Percentiles rank a stretch among this genome's conserved stretches.
Evolutionary conservation across 2,888 invertebrate genomes (phyloP).

Genomic region (Hartigia nigra): DNA sequence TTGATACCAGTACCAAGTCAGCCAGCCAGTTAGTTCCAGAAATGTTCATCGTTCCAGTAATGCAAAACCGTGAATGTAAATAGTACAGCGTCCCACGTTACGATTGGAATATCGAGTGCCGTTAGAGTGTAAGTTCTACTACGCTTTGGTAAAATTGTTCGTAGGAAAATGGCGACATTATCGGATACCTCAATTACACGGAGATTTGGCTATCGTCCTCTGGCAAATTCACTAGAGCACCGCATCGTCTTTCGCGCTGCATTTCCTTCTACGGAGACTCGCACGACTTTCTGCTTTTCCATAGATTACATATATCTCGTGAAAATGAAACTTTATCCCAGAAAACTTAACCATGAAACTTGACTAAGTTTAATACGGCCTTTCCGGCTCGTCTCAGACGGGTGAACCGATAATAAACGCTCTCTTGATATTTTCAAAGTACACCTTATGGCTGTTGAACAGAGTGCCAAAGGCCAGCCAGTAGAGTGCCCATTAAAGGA

Average conservation of each 20-base stretch:
- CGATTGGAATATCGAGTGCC: not conserved
- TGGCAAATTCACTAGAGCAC: not conserved
- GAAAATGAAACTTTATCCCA: not conserved
- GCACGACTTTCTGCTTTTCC: not conserved
- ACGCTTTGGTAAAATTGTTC: not conserved
- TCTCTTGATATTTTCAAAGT: not conserved
- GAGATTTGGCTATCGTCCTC: not conserved
- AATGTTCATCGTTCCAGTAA: not conserved
- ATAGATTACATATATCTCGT: not conserved
- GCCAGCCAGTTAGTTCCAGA: not conserved
- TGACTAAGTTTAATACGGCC: not conserved
- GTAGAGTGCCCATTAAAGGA: not conserved
- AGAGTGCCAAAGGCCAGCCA: not conserved
- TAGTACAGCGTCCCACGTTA: not conserved
- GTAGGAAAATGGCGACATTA: not conserved
- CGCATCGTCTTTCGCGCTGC: not conserved
- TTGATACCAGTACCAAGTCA: not conserved
- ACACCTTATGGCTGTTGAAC: constrained; percentile 2
- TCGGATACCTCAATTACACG: not conserved
- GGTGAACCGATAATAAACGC: not conserved
- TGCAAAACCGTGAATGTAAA: not conserved
- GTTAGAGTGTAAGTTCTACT: not conserved
- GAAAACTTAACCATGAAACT: not conserved
- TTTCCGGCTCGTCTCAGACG: not conserved
- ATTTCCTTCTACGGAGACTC: not conserved